Percentiles rank a stretch among this genome's conserved stretches.
Evolutionary conservation across 2,113 vertebrate genomes (phyloP).

Genomic region (Lepisosteus osseus): DNA sequence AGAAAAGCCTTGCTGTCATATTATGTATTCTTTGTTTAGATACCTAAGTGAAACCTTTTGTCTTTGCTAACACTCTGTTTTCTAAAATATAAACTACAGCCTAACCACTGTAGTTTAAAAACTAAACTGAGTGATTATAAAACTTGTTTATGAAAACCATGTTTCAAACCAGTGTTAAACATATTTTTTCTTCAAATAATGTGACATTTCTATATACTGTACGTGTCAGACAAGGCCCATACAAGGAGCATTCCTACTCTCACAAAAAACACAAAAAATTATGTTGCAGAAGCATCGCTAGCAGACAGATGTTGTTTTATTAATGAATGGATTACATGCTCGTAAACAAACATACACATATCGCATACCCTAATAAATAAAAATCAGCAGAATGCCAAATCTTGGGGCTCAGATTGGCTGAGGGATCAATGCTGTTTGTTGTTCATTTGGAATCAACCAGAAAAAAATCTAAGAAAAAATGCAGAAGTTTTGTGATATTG

Average conservation of each 20-base stretch:
- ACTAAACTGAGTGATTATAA: too few species aligned
- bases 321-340: neutral
- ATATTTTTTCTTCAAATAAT: neutral
- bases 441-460: slow-evolving; percentile 1
- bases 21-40: too few species aligned
- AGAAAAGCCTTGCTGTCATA: too few species aligned
- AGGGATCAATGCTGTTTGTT: neutral
- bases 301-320: neutral
- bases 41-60: too few species aligned
- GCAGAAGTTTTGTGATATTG: neutral
- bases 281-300: neutral
- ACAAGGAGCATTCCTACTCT: neutral
- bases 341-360: neutral
- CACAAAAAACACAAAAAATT: neutral
- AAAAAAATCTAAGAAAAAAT: too few species aligned
- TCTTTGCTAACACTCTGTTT: too few species aligned
- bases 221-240: neutral
- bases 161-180: neutral
- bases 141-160: too few species aligned
- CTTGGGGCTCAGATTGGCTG: neutral
- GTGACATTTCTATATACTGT: neutral
- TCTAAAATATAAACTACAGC: too few species aligned
- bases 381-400: neutral
- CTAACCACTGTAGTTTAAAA: too few species aligned
- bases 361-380: too few species aligned